These are phyloP conservation scores for Meriones psammophilus DNA, from an alignment of 2,797 vertebrate species.

Conservation along the genomic window DNA sequence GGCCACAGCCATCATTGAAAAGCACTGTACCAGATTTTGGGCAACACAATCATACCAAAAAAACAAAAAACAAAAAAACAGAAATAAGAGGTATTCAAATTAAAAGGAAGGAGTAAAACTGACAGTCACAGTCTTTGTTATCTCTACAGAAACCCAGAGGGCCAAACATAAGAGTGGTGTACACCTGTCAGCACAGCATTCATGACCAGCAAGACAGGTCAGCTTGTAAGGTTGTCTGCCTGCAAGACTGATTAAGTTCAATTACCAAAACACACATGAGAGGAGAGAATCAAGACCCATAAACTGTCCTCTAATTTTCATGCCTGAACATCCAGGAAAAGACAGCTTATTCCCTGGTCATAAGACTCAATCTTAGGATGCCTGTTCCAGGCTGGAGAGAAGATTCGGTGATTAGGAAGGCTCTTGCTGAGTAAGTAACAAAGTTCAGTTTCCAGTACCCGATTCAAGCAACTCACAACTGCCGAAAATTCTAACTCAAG, in stretches of 20 bases:
- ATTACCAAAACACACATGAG: neutral
- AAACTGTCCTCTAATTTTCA: neutral
- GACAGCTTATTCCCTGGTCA: neutral
- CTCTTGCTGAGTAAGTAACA: neutral
- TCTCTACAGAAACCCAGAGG: neutral
- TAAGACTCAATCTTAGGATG: neutral
- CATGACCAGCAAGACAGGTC: neutral
- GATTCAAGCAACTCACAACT: neutral
- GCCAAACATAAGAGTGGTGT: neutral
- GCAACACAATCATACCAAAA: neutral
- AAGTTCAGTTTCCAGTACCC: neutral
- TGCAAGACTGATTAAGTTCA: neutral
- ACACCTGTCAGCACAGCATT: neutral
- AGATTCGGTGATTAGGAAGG: neutral
- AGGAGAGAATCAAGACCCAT: neutral
- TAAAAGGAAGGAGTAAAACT: neutral
- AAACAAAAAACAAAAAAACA: neutral
- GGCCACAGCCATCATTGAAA: neutral
- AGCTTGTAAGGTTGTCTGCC: neutral
- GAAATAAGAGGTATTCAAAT: neutral
- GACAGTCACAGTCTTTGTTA: neutral
- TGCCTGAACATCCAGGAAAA: neutral
- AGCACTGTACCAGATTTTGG: neutral
- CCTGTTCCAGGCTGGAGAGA: neutral
- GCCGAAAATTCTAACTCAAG: neutral